Base-by-base conservation (phyloP, 53 echinoderm and acorn worm genomes). In the Astropecten irregularis region DNA sequence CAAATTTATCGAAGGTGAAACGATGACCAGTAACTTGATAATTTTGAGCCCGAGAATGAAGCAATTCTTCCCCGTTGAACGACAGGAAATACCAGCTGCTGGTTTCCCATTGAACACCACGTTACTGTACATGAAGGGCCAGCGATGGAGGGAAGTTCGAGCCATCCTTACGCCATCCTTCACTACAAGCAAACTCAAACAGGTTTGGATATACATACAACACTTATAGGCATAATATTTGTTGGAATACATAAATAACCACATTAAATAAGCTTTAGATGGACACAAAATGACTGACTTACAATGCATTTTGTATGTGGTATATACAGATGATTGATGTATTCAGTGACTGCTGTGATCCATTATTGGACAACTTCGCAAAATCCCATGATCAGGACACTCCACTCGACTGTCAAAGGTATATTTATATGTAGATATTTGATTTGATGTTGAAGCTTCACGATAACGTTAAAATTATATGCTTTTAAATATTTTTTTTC, bases 321-420 rank as follows among this genome's bases (percentile, higher is more conserved):
- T 42, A 8, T 42, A 42, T 19, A 6, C 9, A 76, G 76, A 76
- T 76, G 76, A 40, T 76, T 26, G 56, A 26, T 19, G 39, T 57
- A 56, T 56, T 76, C 56, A 76, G 21, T 22, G 76, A 76, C 39
- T 56, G 56, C 37, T 76, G 76, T 55, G 58, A 55, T 11, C 76
- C 76, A 56, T 50, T 76, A 3, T 39, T 76, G 0, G 40, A 37
- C 16, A 76, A 76, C 40, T 19, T 57, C 11, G 39, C 18, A 38
- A 76, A 57, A 11, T 26, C 76, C 3, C 56, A 39, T 10, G 25
- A 7, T 4, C 20, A 39, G 35, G 50, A 76, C 5, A 23, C 37
- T 26, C 76, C 76, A 0, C 3, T 76, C 39, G 8, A 76, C 58
- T 28, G 52, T n/a, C 55, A 76, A 22, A 76, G 40, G 76, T 76